Percentiles rank a stretch among this genome's conserved stretches.
Conservation (phyloP, 2,888 invertebrate species). For the Alcis repandata region DNA sequence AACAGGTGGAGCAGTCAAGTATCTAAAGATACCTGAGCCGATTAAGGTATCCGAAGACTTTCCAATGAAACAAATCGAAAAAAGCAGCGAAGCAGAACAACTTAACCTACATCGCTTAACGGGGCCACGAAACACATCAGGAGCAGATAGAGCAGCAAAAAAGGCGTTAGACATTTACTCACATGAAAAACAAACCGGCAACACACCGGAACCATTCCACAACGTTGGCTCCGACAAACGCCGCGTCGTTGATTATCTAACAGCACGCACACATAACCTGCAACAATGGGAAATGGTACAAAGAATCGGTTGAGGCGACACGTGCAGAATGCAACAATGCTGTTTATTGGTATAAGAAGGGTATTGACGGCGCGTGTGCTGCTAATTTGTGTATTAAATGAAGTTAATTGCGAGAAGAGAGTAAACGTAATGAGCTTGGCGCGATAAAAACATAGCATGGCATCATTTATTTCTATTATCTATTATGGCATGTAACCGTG, state of each 20-base stretch:
- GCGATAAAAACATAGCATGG: not conserved
- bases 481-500: too few relatives aligned
- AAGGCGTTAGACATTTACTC: constrained; percentile 57
- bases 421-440: not conserved
- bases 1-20: too few relatives aligned
- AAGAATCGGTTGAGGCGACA: constrained; percentile 42
- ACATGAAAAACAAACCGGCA: constrained; percentile 78
- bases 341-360: constrained; percentile 9
- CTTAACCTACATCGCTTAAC: constrained; percentile 13
- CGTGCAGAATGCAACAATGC: constrained; percentile 30
- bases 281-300: constrained; percentile 65
- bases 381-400: constrained; percentile 6
- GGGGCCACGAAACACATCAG: not conserved
- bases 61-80: not conserved
- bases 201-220: constrained; percentile 85
- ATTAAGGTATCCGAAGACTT: not conserved
- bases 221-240: constrained; percentile 65
- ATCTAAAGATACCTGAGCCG: too few relatives aligned
- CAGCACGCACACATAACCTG: constrained; percentile 81
- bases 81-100: not conserved
- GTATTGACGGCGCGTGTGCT: constrained; percentile 19
- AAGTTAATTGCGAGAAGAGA: not conserved
- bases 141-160: constrained; percentile 18
- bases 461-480: too few relatives aligned
- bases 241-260: constrained; percentile 73